Conservation (phyloP, 2,888 invertebrate genomes). For the Stenurella melanura region DNA sequence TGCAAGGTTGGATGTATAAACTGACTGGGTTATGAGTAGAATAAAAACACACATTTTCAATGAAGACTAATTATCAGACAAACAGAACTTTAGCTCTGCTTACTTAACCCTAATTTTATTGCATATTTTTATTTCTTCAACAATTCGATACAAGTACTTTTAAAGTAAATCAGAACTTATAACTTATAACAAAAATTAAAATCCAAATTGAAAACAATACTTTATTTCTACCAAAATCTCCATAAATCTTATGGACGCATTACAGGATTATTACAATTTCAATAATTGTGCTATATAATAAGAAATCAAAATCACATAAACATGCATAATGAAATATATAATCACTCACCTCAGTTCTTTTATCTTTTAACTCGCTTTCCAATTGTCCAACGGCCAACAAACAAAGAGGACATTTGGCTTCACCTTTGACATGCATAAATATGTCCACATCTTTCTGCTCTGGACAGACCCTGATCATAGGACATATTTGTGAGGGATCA, state of each 20-base stretch:
- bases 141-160: not conserved
- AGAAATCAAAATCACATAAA: constrained; percentile 1
- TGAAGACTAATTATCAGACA: no score
- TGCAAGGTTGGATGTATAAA: no score
- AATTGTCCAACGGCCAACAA: constrained; percentile 87
- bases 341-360: constrained; percentile 82
- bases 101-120: not conserved
- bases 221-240: constrained; percentile 27
- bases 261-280: not conserved
- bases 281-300: not conserved
- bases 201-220: constrained; percentile 8
- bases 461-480: constrained; percentile 82
- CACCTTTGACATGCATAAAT: constrained; percentile 75
- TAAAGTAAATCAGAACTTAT: not conserved
- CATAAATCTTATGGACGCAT: not conserved
- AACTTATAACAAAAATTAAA: constrained; percentile 36
- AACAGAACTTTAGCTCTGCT: no score
- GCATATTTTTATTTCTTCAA: not conserved
- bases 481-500: constrained; percentile 86
- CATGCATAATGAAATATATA: not conserved
- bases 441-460: constrained; percentile 75
- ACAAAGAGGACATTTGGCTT: constrained; percentile 88
- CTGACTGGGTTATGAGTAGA: no score
- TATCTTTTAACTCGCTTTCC: constrained; percentile 82
- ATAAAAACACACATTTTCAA: no score